Evolutionary conservation across 1,140 invertebrate species (phyloP).

Genomic region (Zeugodacus cucurbitae): DNA sequence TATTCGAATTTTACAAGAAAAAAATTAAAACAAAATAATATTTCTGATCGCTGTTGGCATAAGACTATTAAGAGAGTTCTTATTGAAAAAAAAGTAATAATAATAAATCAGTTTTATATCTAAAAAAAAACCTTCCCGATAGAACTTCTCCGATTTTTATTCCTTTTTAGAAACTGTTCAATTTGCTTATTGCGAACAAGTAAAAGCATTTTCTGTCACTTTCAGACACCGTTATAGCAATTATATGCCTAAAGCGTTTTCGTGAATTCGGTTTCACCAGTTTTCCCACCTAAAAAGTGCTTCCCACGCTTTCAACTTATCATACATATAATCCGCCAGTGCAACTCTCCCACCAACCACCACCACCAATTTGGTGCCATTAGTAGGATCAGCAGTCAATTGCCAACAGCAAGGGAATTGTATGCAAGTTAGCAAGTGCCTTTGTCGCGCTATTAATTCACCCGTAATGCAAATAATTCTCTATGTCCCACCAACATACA

Average conservation of each 20-base stretch:
- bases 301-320: slow-evolving; percentile 36
- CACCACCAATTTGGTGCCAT: neutral
- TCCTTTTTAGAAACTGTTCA: too few relatives aligned
- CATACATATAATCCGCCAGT: neutral
- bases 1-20: too few relatives aligned
- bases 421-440: neutral
- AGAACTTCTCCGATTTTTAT: too few relatives aligned
- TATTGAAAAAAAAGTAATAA: too few relatives aligned
- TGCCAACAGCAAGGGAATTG: neutral
- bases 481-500: neutral
- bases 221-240: neutral
- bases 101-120: too few relatives aligned
- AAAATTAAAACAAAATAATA: too few relatives aligned
- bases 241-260: neutral
- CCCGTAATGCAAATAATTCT: slow-evolving; percentile 34
- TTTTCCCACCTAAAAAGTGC: neutral
- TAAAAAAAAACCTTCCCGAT: too few relatives aligned
- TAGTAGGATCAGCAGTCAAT: slow-evolving; percentile 36
- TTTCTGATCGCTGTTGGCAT: too few relatives aligned
- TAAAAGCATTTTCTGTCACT: too few relatives aligned
- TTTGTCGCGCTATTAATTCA: slow-evolving; percentile 21
- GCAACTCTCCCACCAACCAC: slow-evolving; percentile 5
- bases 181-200: too few relatives aligned
- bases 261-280: neutral
- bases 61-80: too few relatives aligned